These are phyloP conservation scores for Ypsolopha scabrella DNA, from an alignment of 2,888 invertebrate genomes.

Conservation along the genomic window DNA sequence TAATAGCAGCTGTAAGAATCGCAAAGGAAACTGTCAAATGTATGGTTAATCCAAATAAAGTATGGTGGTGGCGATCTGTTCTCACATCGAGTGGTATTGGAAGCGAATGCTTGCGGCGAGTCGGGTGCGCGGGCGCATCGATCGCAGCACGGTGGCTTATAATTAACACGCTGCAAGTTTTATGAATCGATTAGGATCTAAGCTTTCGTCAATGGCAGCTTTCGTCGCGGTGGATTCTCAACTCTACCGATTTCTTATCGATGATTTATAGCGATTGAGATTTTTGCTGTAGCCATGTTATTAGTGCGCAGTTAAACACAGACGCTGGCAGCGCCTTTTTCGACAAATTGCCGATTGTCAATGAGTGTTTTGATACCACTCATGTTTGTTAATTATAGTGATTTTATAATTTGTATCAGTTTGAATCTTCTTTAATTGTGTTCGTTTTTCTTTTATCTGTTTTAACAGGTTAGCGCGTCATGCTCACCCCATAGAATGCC, in stretches of 20 bases:
- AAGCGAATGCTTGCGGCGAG: constrained; percentile 36
- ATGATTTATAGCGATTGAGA: constrained; percentile 67
- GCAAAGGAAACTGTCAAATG: constrained; percentile 47
- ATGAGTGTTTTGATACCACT: constrained; percentile 36
- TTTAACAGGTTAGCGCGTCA: no score
- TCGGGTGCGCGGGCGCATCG: constrained; percentile 18
- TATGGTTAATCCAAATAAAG: constrained; percentile 44
- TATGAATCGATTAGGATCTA: constrained; percentile 70
- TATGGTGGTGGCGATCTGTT: constrained; percentile 48
- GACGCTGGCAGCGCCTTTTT: constrained; percentile 33
- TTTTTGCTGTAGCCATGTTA: constrained; percentile 57
- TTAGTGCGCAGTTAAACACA: constrained; percentile 51
- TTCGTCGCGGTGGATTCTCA: constrained; percentile 45
- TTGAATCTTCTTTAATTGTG: neutral
- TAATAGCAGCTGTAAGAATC: constrained; percentile 35
- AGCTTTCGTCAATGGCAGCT: constrained; percentile 69
- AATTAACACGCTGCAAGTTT: constrained; percentile 69
- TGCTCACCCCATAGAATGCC: no score
- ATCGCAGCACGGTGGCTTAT: constrained; percentile 65
- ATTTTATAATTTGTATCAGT: neutral
- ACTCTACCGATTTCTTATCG: constrained; percentile 48
- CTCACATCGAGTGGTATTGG: constrained; percentile 35
- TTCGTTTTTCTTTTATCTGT: no score
- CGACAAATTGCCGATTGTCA: constrained; percentile 54
- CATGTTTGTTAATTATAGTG: constrained; percentile 21